phyloP scores from a whole-genome alignment of 2,888 invertebrate genomes.

The Polymixis flavicincta region DNA sequence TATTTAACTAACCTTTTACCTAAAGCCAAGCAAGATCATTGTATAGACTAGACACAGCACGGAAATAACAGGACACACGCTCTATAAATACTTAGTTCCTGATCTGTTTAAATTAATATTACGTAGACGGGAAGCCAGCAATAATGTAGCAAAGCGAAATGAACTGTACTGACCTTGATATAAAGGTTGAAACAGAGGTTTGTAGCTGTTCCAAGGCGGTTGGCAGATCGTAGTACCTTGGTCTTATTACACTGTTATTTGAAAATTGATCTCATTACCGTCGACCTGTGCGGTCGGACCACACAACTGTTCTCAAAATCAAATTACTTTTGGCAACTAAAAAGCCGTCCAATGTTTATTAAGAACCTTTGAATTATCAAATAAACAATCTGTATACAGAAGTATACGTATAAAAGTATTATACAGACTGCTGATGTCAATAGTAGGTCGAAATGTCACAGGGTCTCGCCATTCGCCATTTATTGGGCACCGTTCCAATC shows the following conservation, averaged over 20 bases:
- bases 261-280: conserved; percentile 65
- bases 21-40: neutral
- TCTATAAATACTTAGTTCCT: conserved; percentile 62
- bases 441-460: conserved; percentile 35
- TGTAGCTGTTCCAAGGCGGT: conserved; percentile 34
- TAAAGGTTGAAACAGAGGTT: conserved; percentile 34
- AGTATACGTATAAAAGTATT: neutral
- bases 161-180: conserved; percentile 41
- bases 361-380: neutral
- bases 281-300: conserved; percentile 57
- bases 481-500: conserved; percentile 48
- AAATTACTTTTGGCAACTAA: conserved; percentile 33
- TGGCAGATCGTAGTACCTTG: conserved; percentile 29
- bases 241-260: conserved; percentile 59
- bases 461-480: conserved; percentile 38
- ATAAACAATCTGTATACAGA: conserved; percentile 2
- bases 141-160: conserved; percentile 43
- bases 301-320: conserved; percentile 49
- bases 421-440: conserved; percentile 6
- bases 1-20: conserved; percentile 8
- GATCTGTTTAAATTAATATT: conserved; percentile 61
- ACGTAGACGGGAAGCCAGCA: conserved; percentile 45
- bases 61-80: conserved; percentile 45
- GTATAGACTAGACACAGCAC: conserved; percentile 16
- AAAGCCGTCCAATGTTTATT: conserved; percentile 3